Percentiles rank a stretch among this genome's conserved stretches.
phyloP scores from a whole-genome alignment of 2,797 vertebrate species.

The Macroramphosus scolopax region DNA sequence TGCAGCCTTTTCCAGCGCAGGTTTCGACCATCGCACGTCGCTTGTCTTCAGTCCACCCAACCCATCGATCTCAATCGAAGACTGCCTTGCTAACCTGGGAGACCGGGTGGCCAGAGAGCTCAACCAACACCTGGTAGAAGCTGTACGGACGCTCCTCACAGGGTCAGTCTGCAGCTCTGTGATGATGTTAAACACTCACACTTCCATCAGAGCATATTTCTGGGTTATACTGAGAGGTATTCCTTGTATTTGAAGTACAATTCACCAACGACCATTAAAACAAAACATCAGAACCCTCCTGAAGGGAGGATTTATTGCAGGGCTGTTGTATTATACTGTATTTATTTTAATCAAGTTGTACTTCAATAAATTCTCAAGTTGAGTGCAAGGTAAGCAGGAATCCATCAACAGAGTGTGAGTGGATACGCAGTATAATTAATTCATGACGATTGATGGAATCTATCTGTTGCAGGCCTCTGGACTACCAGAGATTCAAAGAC shows the following conservation, averaged over 20 bases:
- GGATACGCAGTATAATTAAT: neutral
- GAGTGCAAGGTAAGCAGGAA: too few relatives aligned
- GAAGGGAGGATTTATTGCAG: too few relatives aligned
- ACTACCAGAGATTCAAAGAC: slow-evolving; percentile 84
- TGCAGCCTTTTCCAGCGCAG: slow-evolving; percentile 82
- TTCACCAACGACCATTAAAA: too few relatives aligned
- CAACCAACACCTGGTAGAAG: slow-evolving; percentile 76
- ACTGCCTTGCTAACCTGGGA: slow-evolving; percentile 85
- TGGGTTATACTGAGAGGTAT: too few relatives aligned
- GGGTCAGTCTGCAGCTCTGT: slow-evolving; percentile 77
- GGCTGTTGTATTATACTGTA: too few relatives aligned
- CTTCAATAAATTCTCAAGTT: too few relatives aligned
- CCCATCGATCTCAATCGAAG: slow-evolving; percentile 89
- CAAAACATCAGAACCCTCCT: too few relatives aligned
- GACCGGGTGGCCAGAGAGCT: slow-evolving; percentile 81
- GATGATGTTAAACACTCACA: too few relatives aligned
- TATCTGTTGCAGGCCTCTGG: slow-evolving; percentile 82
- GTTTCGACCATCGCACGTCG: slow-evolving; percentile 87
- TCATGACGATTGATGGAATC: neutral
- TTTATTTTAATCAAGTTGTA: too few relatives aligned
- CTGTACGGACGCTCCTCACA: slow-evolving; percentile 81
- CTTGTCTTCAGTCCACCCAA: slow-evolving; percentile 88
- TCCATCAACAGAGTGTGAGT: too few relatives aligned
- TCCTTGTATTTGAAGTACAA: too few relatives aligned
- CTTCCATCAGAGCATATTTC: too few relatives aligned